phyloP scores from a whole-genome alignment of 2,797 vertebrate species.

The Periophthalmus magnuspinnatus region DNA sequence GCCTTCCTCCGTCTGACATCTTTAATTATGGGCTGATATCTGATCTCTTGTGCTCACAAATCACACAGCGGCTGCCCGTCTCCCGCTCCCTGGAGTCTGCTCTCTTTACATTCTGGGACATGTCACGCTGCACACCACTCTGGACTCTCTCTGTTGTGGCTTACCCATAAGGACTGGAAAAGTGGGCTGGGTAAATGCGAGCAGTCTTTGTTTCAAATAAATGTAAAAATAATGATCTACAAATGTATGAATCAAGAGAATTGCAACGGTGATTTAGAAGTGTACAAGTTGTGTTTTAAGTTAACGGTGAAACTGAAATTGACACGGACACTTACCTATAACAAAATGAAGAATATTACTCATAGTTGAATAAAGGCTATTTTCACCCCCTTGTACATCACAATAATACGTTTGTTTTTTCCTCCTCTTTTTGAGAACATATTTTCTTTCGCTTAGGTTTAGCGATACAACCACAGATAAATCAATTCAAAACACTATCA shows the following conservation, averaged over 20 bases:
- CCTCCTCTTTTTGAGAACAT: neutral
- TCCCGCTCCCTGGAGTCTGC: constrained; percentile 45
- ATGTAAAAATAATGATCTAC: neutral
- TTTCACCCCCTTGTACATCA: neutral
- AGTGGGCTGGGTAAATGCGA: constrained; percentile 17
- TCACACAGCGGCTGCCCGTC: constrained; percentile 47
- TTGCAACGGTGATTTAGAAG: neutral
- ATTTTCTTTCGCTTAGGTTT: neutral
- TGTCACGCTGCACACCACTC: constrained; percentile 37
- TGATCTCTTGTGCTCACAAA: constrained; percentile 84
- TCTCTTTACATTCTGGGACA: constrained; percentile 52
- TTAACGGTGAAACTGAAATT: neutral
- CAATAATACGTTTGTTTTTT: neutral
- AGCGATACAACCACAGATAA: neutral
- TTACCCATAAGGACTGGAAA: constrained; percentile 30
- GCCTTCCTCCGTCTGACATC: constrained; percentile 92
- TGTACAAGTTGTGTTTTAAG: neutral
- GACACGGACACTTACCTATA: neutral
- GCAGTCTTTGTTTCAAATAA: constrained; percentile 17
- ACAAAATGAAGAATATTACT: too few relatives aligned
- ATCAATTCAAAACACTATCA: neutral
- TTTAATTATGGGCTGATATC: constrained; percentile 95
- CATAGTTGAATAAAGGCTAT: neutral
- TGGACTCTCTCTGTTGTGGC: constrained; percentile 30
- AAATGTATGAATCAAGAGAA: neutral